Evolutionary conservation across 2,888 invertebrate genomes (phyloP), one percentile per base, ranked within the genome.

Genomic region (Automeris io): DNA sequence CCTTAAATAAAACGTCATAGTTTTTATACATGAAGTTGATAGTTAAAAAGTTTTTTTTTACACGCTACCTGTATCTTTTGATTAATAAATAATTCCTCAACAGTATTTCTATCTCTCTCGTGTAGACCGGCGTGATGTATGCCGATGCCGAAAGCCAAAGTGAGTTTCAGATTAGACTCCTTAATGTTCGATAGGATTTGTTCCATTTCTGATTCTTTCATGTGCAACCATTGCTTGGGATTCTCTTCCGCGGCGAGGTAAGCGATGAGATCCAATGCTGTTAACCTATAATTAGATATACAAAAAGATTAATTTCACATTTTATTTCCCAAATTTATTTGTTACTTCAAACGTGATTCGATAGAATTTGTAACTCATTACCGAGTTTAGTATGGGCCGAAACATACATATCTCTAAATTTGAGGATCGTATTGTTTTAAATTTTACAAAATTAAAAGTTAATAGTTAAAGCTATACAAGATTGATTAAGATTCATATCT

Each of bases 81-180:
- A 74, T 96, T 94, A 19, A 96, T 92, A 75, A 98, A 99, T 32
- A 99, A 82, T 66, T 98, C 95, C 69, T 99, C 99, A 0, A 97
- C 96, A 1, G 93, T 91, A 63, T 90, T 93, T 29, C 99, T 89
- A 73, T 99, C 99, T 42, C 91, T 89, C 50, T 99, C 98, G 53
- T 96, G 94, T 39, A 99, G 83, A 36, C 99, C 99, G 12, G 99
- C 99, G 81, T 99, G 99, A 86, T 99, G 99, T 55, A 99, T 91
- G 1, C 99, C 99, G 50, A 99, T 98, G 2, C 99, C 99, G 79
- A 99, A 99, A 0, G 97, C 94, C 13, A 99, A 85, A 0, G 96
- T 96, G 45, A 99, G 89, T 63, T 97, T 96, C 33, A 99, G 87
- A 83, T 98, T 98, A 3, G 92, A 90, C 59, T 99, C 99, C 49